phyloP scores from a whole-genome alignment of 1,140 invertebrate genomes.

The Cecropterus lyciades region DNA sequence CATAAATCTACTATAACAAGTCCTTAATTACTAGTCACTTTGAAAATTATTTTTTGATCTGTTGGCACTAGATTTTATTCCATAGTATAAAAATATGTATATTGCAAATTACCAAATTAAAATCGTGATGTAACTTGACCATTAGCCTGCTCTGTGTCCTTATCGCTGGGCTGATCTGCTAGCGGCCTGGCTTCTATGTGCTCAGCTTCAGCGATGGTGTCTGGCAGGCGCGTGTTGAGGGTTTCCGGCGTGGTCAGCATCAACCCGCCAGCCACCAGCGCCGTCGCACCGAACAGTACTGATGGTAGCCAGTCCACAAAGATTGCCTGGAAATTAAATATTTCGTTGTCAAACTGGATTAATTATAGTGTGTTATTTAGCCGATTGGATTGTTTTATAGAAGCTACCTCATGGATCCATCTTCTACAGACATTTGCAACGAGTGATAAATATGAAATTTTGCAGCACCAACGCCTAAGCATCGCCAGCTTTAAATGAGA shows the following conservation, averaged over 20 bases:
- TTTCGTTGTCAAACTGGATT: no score
- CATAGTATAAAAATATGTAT: neutral
- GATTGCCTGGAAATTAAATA: slow-evolving; percentile 55
- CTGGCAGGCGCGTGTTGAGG: slow-evolving; percentile 86
- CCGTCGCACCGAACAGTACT: slow-evolving; percentile 88
- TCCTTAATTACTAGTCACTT: no score
- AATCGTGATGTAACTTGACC: slow-evolving; percentile 10
- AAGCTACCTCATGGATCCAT: no score
- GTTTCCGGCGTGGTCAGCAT: slow-evolving; percentile 89
- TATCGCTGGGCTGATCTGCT: neutral
- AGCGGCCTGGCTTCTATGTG: slow-evolving; percentile 44
- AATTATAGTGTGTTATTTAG: no score
- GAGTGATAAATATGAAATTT: no score
- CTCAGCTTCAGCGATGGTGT: slow-evolving; percentile 87
- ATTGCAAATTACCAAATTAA: neutral
- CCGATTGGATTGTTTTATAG: no score
- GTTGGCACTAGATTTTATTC: neutral
- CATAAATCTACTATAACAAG: no score
- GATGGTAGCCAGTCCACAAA: slow-evolving; percentile 86
- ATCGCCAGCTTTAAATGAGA: no score
- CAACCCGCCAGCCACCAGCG: slow-evolving; percentile 85
- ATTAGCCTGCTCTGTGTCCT: neutral
- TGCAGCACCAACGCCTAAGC: no score
- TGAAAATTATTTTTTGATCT: no score
- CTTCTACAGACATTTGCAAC: no score